Base-by-base conservation (phyloP, 1,140 invertebrate genomes). In the Hycleus phaleratus region DNA sequence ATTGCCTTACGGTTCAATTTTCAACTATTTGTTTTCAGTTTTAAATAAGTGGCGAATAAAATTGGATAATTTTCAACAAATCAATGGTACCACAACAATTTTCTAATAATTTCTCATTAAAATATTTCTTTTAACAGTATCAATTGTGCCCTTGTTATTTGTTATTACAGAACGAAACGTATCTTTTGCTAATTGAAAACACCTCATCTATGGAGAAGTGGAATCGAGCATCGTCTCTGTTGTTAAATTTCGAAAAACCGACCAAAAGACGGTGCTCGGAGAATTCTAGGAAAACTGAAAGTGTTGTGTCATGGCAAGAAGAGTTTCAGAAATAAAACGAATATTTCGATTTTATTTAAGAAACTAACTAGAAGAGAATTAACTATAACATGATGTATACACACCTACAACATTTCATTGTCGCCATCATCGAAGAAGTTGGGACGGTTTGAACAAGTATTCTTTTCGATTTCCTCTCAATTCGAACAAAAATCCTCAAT, bases 91-190 rank as follows among this genome's bases (percentile, higher is more conserved):
- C 65, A 64, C 63, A 68, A 65, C 67, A 68, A 62, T 66, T 56
- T 60, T 46, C 62, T 67, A 66, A 62, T 64, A 32, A 32, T 32
- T 32, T 32, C 3, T 32, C 32, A 32, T 60, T 49, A 60, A 60
- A 63, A 63, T 48, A 51, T 63, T 64, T 54, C 59, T 49, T 67
- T 59, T 65, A 70, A 67, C 66, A 68, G 59, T 70, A 62, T 67
- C 61, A 68, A 60, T 70, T 72, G 71, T 72, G 71, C 71, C 71
- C 71, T 71, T 65, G 56, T 60, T 68, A 63, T 61, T 60, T 56
- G 47, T 50, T 18, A 18, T 18, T 55, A 59, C 51, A 54, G 49
- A 58, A 32, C 4, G 7, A 32, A 32, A 32, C 32, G 7, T 4
- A 32, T 18, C 12, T 12, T 12, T 12, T 12, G 32, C 4, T 5